Evolutionary conservation across 2,888 invertebrate species (phyloP).

Genomic region (Amblyjoppa fuscipennis): DNA sequence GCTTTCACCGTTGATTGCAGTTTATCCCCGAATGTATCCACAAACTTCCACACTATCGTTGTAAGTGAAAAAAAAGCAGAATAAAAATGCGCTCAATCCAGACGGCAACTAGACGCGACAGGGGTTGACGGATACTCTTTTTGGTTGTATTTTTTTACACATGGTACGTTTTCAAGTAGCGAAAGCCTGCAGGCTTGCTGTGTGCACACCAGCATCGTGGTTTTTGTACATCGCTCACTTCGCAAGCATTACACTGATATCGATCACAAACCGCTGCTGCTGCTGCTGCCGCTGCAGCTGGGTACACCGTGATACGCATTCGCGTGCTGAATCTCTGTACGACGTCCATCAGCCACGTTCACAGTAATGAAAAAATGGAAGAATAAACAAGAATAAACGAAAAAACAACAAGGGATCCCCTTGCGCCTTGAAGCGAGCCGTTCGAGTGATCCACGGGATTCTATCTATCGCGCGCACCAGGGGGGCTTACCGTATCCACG

Average conservation of each 20-base stretch:
- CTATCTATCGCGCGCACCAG: constrained; percentile 36
- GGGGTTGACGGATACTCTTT: constrained; percentile 39
- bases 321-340: constrained; percentile 22
- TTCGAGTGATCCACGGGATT: constrained; percentile 7
- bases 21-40: background rate
- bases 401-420: constrained; percentile 33
- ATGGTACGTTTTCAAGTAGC: constrained; percentile 39
- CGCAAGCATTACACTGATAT: constrained; percentile 60
- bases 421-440: constrained; percentile 1
- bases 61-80: background rate
- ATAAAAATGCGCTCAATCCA: constrained; percentile 19
- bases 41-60: background rate
- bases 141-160: constrained; percentile 31
- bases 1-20: background rate
- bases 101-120: constrained; percentile 21
- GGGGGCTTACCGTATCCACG: constrained; percentile 29
- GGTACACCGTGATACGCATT: constrained; percentile 47
- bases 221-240: constrained; percentile 54
- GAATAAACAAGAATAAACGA: constrained; percentile 27
- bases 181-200: background rate
- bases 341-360: constrained; percentile 54
- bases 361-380: constrained; percentile 39
- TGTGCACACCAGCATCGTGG: constrained; percentile 29
- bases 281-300: constrained; percentile 15
- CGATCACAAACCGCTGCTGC: constrained; percentile 52